Conservation (phyloP, 2,113 vertebrate species). For the Amphilophus citrinellus region DNA sequence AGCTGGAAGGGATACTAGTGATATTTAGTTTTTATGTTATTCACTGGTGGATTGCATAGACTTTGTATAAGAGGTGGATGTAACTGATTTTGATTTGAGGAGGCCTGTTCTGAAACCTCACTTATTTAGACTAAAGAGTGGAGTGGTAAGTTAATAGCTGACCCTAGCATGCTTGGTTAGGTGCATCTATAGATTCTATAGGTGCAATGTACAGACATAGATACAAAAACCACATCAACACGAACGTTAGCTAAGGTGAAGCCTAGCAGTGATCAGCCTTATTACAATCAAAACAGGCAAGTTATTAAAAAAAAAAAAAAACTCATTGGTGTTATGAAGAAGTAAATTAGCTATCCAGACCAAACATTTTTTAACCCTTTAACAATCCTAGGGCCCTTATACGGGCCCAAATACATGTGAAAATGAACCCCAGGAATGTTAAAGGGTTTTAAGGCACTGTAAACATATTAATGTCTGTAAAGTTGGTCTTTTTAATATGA, state of each 20-base stretch:
- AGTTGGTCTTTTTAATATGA: too few species aligned
- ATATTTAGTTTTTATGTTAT: background rate
- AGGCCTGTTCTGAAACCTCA: background rate
- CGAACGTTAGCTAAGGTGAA: background rate
- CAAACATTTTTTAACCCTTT: too few species aligned
- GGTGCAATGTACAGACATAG: background rate
- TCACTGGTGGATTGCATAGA: too few species aligned
- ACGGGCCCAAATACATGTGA: too few species aligned
- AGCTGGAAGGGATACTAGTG: background rate
- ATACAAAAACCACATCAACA: background rate
- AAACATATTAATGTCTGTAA: too few species aligned
- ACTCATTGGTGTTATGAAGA: too few species aligned
- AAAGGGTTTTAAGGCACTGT: too few species aligned
- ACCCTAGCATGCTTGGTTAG: background rate
- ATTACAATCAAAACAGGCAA: background rate
- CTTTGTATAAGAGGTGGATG: background rate
- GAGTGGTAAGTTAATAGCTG: background rate
- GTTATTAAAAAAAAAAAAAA: background rate
- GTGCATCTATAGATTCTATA: background rate
- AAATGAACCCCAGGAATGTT: too few species aligned
- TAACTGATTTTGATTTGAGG: background rate
- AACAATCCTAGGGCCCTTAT: too few species aligned
- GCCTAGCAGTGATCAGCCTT: background rate
- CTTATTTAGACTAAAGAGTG: background rate
- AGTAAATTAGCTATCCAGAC: too few species aligned